Percentiles rank a stretch among this genome's conserved stretches.
Conservation (phyloP, 2,113 vertebrate genomes). For the Emydura subglobosa region DNA sequence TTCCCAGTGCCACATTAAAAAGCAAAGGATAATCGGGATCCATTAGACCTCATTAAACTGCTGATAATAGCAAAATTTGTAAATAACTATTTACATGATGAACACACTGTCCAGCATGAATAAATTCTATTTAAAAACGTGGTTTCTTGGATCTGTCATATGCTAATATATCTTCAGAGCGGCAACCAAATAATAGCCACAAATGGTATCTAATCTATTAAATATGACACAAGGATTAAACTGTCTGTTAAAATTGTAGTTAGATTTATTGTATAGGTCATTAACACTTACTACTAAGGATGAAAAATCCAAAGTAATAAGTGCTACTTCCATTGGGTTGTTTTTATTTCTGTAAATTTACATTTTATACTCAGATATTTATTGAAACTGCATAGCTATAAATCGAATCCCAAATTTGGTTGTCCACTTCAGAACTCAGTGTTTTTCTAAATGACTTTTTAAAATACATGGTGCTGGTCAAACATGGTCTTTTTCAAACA, state of each 20-base stretch:
- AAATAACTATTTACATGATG: slow-evolving; percentile 43
- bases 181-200: not conserved
- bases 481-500: accelerated
- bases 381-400: not conserved
- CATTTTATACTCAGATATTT: not conserved
- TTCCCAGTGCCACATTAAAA: slow-evolving; percentile 30
- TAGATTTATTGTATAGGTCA: not conserved
- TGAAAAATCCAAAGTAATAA: not conserved
- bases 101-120: not conserved
- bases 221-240: not conserved
- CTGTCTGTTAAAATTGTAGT: not conserved
- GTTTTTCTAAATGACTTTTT: not conserved
- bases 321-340: not conserved
- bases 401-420: not conserved
- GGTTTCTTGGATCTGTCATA: slow-evolving; percentile 4
- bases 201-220: not conserved
- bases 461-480: not conserved
- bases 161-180: not conserved
- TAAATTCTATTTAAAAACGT: slow-evolving; percentile 37
- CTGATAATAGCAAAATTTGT: slow-evolving; percentile 56
- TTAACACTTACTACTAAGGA: not conserved
- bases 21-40: slow-evolving; percentile 52
- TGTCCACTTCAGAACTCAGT: not conserved
- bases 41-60: slow-evolving; percentile 66
- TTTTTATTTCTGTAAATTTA: slow-evolving; percentile 37